Conservation (phyloP, 2,113 vertebrate species). For the Pelobates fuscus region DNA sequence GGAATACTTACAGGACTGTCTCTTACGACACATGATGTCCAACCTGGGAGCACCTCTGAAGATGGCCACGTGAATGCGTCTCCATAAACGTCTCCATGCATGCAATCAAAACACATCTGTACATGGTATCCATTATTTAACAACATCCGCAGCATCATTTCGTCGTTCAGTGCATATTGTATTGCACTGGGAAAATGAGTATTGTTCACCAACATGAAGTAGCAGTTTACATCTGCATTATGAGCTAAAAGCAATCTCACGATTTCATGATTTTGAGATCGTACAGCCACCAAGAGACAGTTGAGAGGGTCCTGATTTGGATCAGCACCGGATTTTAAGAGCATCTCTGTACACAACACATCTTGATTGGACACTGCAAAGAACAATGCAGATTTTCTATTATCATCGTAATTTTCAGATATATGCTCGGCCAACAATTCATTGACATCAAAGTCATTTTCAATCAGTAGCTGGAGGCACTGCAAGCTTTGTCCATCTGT, state of each 20-base stretch:
- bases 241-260: slow-evolving; percentile 76
- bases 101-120: slow-evolving; percentile 82
- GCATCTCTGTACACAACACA: slow-evolving; percentile 69
- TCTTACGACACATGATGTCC: slow-evolving; percentile 68
- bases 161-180: slow-evolving; percentile 85
- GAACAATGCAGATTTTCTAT: slow-evolving; percentile 75
- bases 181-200: slow-evolving; percentile 81
- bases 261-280: slow-evolving; percentile 77
- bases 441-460: slow-evolving; percentile 78
- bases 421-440: slow-evolving; percentile 69
- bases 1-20: slow-evolving; percentile 67
- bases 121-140: slow-evolving; percentile 80
- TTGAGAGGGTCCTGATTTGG: slow-evolving; percentile 81
- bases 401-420: slow-evolving; percentile 76
- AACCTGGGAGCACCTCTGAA: slow-evolving; percentile 59
- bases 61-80: slow-evolving; percentile 67
- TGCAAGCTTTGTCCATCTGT: slow-evolving; percentile 76
- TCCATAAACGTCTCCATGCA: slow-evolving; percentile 72
- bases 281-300: slow-evolving; percentile 83
- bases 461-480: slow-evolving; percentile 78
- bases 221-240: slow-evolving; percentile 81
- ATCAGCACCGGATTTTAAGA: slow-evolving; percentile 75
- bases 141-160: slow-evolving; percentile 84
- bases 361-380: slow-evolving; percentile 82
- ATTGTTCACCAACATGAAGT: slow-evolving; percentile 80